phyloP scores from a whole-genome alignment of 2,888 invertebrate genomes.

The Erpobdella octoculata region DNA sequence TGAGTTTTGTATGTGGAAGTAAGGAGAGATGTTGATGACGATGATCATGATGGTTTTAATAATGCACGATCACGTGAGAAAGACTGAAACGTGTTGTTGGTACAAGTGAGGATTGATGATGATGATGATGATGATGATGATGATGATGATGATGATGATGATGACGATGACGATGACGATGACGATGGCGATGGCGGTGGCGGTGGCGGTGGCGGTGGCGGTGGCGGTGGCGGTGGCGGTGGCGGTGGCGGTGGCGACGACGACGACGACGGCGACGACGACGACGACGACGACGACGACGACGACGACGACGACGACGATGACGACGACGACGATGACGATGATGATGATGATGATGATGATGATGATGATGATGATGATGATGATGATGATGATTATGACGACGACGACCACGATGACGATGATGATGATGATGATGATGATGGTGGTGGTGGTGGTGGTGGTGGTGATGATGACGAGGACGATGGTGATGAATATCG shows the following conservation, averaged over 20 bases:
- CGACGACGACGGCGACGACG: slow-evolving; percentile 13
- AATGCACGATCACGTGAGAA: too few species aligned
- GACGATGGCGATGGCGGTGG: neutral
- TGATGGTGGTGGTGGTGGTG: neutral
- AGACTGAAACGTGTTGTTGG: too few species aligned
- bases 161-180: neutral
- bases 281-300: slow-evolving; percentile 9
- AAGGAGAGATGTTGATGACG: too few species aligned
- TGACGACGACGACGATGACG: slow-evolving; percentile 26
- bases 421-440: neutral
- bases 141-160: neutral
- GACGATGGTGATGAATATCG: slow-evolving; percentile 3
- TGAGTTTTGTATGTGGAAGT: too few species aligned
- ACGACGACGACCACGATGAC: slow-evolving; percentile 2
- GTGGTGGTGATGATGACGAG: slow-evolving; percentile 14
- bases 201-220: neutral
- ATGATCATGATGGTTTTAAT: too few species aligned
- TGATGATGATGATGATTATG: slow-evolving; percentile 24
- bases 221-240: neutral
- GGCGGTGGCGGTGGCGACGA: neutral
- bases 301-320: slow-evolving; percentile 20
- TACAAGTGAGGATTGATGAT: slow-evolving; percentile 10
- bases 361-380: slow-evolving; percentile 22
- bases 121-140: neutral
- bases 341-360: slow-evolving; percentile 22